A percentile compares a stretch with the other conserved stretches of the same genome.
phyloP scores from a whole-genome alignment of 2,888 invertebrate genomes.

The Plutella xylostella region DNA sequence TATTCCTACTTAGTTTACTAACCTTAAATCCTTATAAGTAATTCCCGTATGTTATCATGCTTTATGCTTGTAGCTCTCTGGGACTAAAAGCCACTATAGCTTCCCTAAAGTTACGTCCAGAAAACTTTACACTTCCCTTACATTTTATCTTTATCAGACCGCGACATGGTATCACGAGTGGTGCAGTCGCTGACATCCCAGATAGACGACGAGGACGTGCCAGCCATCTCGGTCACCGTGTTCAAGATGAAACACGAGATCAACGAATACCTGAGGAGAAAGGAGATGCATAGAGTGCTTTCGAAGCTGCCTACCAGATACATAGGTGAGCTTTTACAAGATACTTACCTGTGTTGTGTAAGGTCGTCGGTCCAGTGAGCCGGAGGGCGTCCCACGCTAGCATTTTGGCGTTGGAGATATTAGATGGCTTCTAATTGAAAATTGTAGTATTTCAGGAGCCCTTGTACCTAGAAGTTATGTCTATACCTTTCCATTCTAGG shows the following conservation, averaged over 20 bases:
- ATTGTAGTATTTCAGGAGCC: too few species aligned
- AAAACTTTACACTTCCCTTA: too few species aligned
- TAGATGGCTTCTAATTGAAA: too few species aligned
- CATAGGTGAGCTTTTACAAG: slow-evolving; percentile 54
- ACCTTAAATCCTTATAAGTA: too few species aligned
- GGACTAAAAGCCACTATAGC: too few species aligned
- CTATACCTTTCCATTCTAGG: slow-evolving; percentile 29
- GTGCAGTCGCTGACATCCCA: slow-evolving; percentile 69
- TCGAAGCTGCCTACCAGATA: slow-evolving; percentile 54
- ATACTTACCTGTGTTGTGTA: not conserved
- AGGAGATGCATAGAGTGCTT: slow-evolving; percentile 54
- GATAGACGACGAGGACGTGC: slow-evolving; percentile 50
- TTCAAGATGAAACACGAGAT: slow-evolving; percentile 64
- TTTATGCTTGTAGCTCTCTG: too few species aligned
- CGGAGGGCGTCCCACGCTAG: not conserved
- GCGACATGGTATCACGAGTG: slow-evolving; percentile 75
- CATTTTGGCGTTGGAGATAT: not conserved
- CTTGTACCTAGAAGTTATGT: too few species aligned
- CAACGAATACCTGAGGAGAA: slow-evolving; percentile 50
- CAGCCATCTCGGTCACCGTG: slow-evolving; percentile 58
- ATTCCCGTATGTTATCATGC: too few species aligned
- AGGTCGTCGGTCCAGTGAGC: not conserved
- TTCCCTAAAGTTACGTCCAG: too few species aligned
- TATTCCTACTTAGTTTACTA: too few species aligned
- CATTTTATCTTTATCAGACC: too few species aligned